Conservation (phyloP, 2,888 invertebrate genomes). For the Clusia tigrina region DNA sequence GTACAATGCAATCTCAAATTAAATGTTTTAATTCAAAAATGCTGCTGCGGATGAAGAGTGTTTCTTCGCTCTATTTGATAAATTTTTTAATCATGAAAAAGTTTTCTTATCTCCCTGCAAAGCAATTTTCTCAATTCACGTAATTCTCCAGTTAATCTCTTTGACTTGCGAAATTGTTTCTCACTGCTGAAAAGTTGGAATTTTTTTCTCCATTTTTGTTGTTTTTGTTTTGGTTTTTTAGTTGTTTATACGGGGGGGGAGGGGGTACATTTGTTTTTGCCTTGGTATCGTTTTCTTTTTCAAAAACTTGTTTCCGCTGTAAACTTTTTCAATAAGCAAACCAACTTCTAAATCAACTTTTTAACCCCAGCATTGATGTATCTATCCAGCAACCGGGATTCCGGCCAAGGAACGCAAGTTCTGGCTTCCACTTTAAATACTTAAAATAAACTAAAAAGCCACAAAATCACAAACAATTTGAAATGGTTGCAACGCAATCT, state of each 20-base stretch:
- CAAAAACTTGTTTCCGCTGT: neutral
- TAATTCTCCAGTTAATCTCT: constrained; percentile 2
- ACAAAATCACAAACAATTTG: neutral
- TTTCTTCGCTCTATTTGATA: too few relatives aligned
- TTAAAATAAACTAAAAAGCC: constrained; percentile 2
- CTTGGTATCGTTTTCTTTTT: neutral
- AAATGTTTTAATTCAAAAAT: too few relatives aligned
- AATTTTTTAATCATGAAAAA: neutral
- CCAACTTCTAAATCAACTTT: neutral
- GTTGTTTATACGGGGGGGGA: too few relatives aligned
- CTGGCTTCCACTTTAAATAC: neutral
- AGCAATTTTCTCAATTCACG: constrained; percentile 1
- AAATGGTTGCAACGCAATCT: neutral
- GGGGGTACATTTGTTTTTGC: too few relatives aligned
- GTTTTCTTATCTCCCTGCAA: neutral
- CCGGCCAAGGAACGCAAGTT: neutral
- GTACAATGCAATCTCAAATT: too few relatives aligned
- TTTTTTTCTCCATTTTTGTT: neutral
- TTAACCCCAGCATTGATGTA: neutral
- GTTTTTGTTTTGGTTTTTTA: neutral
- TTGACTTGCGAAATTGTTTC: neutral
- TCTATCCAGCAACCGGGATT: neutral
- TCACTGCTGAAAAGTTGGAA: neutral
- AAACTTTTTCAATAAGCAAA: constrained; percentile 4
- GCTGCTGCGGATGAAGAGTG: too few relatives aligned